phyloP scores from a whole-genome alignment of 92 coral and sea anemone species.

The Porites lobata region DNA sequence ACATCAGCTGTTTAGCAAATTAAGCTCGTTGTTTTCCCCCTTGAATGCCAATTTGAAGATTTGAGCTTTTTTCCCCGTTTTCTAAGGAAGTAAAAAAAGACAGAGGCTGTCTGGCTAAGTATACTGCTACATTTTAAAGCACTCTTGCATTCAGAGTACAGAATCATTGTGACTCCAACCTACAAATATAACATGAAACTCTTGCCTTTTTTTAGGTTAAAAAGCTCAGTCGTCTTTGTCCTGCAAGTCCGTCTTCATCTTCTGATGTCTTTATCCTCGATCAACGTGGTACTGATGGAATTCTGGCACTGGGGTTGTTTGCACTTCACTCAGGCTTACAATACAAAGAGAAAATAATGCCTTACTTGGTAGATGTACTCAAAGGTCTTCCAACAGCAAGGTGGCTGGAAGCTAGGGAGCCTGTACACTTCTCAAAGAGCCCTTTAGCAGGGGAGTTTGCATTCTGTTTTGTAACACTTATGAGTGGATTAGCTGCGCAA shows the following conservation, averaged over 20 bases:
- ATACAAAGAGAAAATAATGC: conserved; percentile 89
- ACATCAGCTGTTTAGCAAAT: no score
- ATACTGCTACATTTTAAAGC: no score
- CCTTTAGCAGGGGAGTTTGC: conserved; percentile 96
- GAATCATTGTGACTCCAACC: not conserved
- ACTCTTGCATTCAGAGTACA: no score
- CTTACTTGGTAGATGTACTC: conserved; percentile 88
- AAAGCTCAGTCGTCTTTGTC: conserved; percentile 90
- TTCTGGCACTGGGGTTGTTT: conserved; percentile 85
- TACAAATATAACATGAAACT: no score
- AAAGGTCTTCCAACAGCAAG: conserved; percentile 83
- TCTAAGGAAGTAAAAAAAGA: no score
- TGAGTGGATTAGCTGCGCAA: conserved; percentile 84
- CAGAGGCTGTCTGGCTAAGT: no score
- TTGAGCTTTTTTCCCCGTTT: no score
- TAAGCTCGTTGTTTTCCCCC: no score
- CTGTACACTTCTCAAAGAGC: conserved; percentile 43
- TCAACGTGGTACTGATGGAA: conserved; percentile 93
- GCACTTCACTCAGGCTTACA: conserved; percentile 89
- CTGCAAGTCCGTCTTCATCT: conserved; percentile 80
- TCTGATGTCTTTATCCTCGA: conserved; percentile 70
- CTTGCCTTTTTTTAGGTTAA: conserved; percentile 73
- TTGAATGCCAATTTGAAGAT: no score
- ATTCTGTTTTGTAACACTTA: conserved; percentile 87
- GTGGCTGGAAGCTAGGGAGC: conserved; percentile 86